Percentiles rank a stretch among this genome's conserved stretches.
These are phyloP conservation scores for Chelidonichthys spinosus DNA, from an alignment of 2,797 vertebrate species.

Conservation along the genomic window DNA sequence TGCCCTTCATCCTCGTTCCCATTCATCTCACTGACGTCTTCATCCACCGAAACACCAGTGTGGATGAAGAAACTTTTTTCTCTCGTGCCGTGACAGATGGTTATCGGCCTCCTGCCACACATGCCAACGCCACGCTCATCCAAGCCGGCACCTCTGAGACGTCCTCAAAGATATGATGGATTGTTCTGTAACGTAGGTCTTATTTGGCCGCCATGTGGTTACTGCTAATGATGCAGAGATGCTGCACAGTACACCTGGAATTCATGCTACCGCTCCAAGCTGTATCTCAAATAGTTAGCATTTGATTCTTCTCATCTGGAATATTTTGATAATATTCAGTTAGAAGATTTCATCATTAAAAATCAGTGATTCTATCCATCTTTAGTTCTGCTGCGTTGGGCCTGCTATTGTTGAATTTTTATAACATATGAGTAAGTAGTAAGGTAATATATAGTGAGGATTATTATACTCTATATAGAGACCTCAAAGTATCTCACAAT, in stretches of 20 bases:
- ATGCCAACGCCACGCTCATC: conserved; percentile 12
- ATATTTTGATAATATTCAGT: too few species aligned
- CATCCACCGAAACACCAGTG: conserved; percentile 38
- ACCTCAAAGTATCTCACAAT: too few species aligned
- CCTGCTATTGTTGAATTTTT: too few species aligned
- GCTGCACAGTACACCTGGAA: not conserved
- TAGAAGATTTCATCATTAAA: too few species aligned
- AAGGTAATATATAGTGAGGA: too few species aligned
- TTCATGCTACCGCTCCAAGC: not conserved
- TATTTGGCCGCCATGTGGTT: not conserved
- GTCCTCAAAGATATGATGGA: not conserved
- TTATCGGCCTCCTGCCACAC: conserved; percentile 20
- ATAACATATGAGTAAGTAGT: too few species aligned
- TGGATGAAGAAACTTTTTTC: conserved; percentile 10
- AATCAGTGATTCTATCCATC: too few species aligned
- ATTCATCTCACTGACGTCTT: conserved; percentile 64
- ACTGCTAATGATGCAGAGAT: not conserved
- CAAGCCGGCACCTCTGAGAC: not conserved
- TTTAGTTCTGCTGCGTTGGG: too few species aligned
- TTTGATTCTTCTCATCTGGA: not conserved
- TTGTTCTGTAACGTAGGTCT: not conserved
- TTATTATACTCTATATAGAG: too few species aligned
- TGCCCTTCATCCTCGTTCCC: conserved; percentile 48
- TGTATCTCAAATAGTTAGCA: not conserved
- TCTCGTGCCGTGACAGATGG: conserved; percentile 34